Evolutionary conservation across 1,140 invertebrate genomes (phyloP), one percentile per base, ranked within the genome.

Genomic region (Aphaenogaster rudis): DNA sequence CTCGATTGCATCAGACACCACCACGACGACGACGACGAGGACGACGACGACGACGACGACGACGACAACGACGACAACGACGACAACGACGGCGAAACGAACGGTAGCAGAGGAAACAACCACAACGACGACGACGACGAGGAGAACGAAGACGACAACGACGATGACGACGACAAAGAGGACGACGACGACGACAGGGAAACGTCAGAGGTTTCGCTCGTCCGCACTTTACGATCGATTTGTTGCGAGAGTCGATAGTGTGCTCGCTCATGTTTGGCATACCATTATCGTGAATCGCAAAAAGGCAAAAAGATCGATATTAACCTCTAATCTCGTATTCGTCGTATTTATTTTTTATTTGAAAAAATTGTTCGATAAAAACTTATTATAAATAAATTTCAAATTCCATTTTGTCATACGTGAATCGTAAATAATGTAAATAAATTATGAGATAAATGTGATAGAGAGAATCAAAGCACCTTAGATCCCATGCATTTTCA

Each of bases 1-100:
- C 93, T 94, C 93, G 91, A 95, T 95, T 95, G 95, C 95, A 93
- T 94, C 94, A 95, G 94, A 93, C 93, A 86, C 91, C 77, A 90
- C 86, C 71, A 87, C 59, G 85, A 86, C 72, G 42, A 52, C 72
- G 52, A 77, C 67, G 67, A 82, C 78, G 36, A 69, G 15, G 79
- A 86, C 63, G 42, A 59, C 54, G 36, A 33, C 39, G 45, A 61
- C 1, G 39, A 69, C 6, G 59, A n/a, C 21, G 15, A 66, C 52
- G 45, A 48, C 80, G 45, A 86, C 74, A 17, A 88, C 63, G 69
- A 61, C 48, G 48, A 36, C 81, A 33, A 93, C 94, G 90, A 93
- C 93, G 93, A 92, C 91, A 90, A 82, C 88, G 71, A 88, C 81
- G 90, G 80, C 84, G 63, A 78, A 28, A 28, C 28, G 28, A 21